Conservation (phyloP, 2,888 invertebrate genomes). For the Hirtodrosophila duncani region DNA sequence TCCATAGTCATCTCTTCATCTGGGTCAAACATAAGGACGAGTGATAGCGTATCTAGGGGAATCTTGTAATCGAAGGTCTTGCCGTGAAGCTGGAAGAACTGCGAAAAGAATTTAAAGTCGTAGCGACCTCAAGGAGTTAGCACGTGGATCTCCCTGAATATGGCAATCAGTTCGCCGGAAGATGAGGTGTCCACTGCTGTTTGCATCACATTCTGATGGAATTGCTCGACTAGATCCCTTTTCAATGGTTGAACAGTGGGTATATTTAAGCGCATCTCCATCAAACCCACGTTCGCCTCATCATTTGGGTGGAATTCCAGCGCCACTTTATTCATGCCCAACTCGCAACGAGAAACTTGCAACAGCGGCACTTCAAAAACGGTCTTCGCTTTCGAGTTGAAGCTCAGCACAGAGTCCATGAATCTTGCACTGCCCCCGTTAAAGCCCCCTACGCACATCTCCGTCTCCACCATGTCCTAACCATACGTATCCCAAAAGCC, state of each 20-base stretch:
- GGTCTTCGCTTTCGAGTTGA: slow-evolving; percentile 89
- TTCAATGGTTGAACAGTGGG: slow-evolving; percentile 93
- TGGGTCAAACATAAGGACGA: slow-evolving; percentile 95
- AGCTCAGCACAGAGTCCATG: slow-evolving; percentile 90
- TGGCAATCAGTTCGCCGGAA: slow-evolving; percentile 98
- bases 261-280: slow-evolving; percentile 99
- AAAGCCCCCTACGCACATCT: slow-evolving; percentile 97
- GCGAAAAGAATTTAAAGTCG: slow-evolving; percentile 93
- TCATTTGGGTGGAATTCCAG: slow-evolving; percentile 99
- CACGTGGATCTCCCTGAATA: slow-evolving; percentile 97
- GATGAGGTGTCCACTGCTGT: slow-evolving; percentile 99
- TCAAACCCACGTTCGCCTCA: slow-evolving; percentile 96
- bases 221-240: slow-evolving; percentile 96
- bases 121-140: slow-evolving; percentile 96
- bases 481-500: slow-evolving; percentile 93
- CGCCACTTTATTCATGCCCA: slow-evolving; percentile 98
- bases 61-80: slow-evolving; percentile 99
- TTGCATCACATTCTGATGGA: slow-evolving; percentile 96
- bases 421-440: slow-evolving; percentile 99
- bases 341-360: slow-evolving; percentile 96
- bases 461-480: slow-evolving; percentile 92
- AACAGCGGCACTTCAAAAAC: slow-evolving; percentile 97
- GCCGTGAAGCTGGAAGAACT: slow-evolving; percentile 94
- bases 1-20: slow-evolving; percentile 96
- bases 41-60: slow-evolving; percentile 97